Evolutionary conservation across 2,888 invertebrate genomes (phyloP).

Genomic region (Eupelmus urozonus): DNA sequence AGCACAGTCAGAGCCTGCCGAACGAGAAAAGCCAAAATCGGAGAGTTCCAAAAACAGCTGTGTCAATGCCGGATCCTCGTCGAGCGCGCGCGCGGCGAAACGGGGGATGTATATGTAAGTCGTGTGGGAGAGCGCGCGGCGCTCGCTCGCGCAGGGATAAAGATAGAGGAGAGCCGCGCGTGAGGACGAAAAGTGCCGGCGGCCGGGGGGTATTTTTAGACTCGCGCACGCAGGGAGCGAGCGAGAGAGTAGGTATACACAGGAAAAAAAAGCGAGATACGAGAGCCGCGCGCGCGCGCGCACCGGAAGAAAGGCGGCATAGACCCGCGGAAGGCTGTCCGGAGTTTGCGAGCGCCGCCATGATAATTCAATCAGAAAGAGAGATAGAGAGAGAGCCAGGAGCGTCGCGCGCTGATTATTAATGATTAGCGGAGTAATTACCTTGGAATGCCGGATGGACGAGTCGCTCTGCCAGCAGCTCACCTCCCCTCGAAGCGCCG

Average conservation of each 20-base stretch:
- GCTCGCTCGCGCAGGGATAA: not conserved
- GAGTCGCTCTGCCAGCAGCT: not conserved
- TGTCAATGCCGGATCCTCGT: not conserved
- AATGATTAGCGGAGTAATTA: not conserved
- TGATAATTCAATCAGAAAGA: slow-evolving; percentile 27
- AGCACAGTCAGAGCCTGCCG: too few relatives aligned
- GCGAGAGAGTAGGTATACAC: not conserved
- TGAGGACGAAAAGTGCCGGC: slow-evolving; percentile 36
- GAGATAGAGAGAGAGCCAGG: not conserved
- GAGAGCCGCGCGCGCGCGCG: not conserved
- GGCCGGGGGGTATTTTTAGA: slow-evolving; percentile 38
- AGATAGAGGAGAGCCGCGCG: slow-evolving; percentile 18
- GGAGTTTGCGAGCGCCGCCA: too few relatives aligned
- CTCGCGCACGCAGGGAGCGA: not conserved
- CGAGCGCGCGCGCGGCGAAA: not conserved
- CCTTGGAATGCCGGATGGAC: slow-evolving; percentile 15
- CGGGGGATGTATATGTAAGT: not conserved
- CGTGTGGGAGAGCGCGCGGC: not conserved
- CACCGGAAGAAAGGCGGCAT: too few relatives aligned
- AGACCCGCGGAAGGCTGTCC: too few relatives aligned
- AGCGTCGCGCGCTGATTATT: not conserved
- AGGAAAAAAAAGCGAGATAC: not conserved
- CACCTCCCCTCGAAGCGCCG: too few relatives aligned
- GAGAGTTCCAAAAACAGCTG: not conserved
- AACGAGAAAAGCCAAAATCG: too few relatives aligned